These are phyloP conservation scores for Conus betulinus DNA, from an alignment of 1,140 invertebrate genomes.

Conservation along the genomic window DNA sequence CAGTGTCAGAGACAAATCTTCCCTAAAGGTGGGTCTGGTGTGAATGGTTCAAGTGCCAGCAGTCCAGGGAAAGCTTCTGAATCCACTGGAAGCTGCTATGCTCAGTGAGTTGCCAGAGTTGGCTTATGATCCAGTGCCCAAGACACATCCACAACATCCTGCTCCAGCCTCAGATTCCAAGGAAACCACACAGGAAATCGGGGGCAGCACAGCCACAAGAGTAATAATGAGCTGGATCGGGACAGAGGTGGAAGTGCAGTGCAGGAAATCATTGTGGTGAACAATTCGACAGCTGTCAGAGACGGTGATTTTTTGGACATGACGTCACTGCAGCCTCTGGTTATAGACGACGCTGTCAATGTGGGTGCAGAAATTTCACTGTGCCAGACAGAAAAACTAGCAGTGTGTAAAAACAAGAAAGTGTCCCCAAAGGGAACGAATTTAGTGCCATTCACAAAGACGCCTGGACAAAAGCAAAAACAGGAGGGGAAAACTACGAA, in stretches of 20 bases:
- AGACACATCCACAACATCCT: no score
- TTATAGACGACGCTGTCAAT: not conserved
- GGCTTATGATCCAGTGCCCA: not conserved
- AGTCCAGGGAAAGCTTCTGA: not conserved
- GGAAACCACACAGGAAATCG: not conserved
- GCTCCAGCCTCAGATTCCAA: not conserved
- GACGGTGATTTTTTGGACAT: not conserved
- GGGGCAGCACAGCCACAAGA: not conserved
- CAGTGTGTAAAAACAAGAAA: not conserved
- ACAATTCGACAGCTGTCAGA: not conserved
- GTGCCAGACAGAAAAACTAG: not conserved
- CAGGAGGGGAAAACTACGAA: not conserved
- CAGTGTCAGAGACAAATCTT: not conserved
- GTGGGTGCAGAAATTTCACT: not conserved
- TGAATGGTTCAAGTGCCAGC: not conserved
- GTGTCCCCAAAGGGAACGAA: not conserved
- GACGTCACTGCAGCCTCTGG: not conserved
- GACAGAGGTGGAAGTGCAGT: not conserved
- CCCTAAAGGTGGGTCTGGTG: not conserved
- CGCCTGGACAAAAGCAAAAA: not conserved
- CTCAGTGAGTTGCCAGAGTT: not conserved
- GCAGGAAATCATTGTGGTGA: not conserved
- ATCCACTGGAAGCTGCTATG: conserved; percentile 6
- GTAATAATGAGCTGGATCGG: not conserved
- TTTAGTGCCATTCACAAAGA: not conserved